Percentiles rank a stretch among this genome's conserved stretches.
These are phyloP conservation scores for Brachypalpus laphriformis DNA, from an alignment of 2,888 invertebrate species.

Conservation along the genomic window DNA sequence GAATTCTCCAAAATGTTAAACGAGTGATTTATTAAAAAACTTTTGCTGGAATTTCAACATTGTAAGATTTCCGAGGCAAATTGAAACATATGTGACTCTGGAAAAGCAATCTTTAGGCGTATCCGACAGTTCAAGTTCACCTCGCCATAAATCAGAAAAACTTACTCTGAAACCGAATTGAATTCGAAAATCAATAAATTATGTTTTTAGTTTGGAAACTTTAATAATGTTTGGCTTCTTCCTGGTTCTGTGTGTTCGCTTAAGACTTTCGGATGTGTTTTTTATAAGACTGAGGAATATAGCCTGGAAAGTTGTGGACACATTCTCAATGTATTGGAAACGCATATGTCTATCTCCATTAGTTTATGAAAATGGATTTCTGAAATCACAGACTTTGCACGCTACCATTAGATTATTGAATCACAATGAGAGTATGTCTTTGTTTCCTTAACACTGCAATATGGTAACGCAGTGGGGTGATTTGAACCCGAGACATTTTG, in stretches of 20 bases:
- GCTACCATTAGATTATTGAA: no score
- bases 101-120: background rate
- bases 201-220: slow-evolving; percentile 17
- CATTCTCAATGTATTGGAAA: no score
- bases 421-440: no score
- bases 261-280: background rate
- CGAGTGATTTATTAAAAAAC: background rate
- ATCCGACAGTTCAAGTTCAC: slow-evolving; percentile 35
- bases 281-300: background rate
- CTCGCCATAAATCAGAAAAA: slow-evolving; percentile 31
- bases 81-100: slow-evolving; percentile 8
- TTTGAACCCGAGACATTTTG: no score
- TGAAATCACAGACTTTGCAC: no score
- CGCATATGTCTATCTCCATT: no score
- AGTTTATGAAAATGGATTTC: no score
- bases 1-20: background rate
- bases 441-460: no score
- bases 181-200: slow-evolving; percentile 47
- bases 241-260: no score
- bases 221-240: slow-evolving; percentile 24
- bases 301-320: background rate
- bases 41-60: slow-evolving; percentile 2
- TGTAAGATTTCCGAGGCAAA: background rate
- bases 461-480: no score
- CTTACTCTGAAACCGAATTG: slow-evolving; percentile 15